Evolutionary conservation across 53 echinoderm and acorn worm species (phyloP), one percentile per base, ranked within the genome.

Genomic region (Apostichopus leukothele): DNA sequence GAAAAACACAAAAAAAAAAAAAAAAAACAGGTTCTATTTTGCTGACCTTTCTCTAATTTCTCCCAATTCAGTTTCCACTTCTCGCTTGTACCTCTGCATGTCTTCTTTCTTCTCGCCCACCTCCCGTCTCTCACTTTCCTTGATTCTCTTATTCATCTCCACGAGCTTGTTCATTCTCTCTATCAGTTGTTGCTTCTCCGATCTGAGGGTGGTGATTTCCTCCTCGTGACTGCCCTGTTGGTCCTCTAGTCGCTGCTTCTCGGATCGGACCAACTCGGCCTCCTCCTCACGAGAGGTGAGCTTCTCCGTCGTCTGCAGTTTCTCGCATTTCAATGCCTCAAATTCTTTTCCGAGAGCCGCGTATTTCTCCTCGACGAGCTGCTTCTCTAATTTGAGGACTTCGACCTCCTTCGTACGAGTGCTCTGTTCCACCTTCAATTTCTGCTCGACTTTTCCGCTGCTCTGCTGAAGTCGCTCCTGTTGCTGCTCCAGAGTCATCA

Each of bases 101-200:
- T 89, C 86, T 21, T 60, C 77, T 7, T 77, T 27, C 67, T 89
- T 85, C 57, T 71, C 73, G 78, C 89, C 89, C 53, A 89, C 75
- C 5, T 76, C 76, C 50, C 25, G 25, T 75, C 19, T 74, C 6
- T 89, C 76, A 50, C 67, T 84, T 12, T 89, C 88, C 68, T 89
- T 88, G 22, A 75, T 76, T 74, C 66, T 83, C 52, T 83, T 52
- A 50, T 91, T 88, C 76, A 88, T 74, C 91, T 91, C 84, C 52
- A 89, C 74, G 51, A 89, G 71, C 76, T 84, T 75, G 5, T 87
- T 85, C 67, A 85, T 85, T 59, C 61, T 85, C 85, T 59, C 63
- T 21, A 67, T 67, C 85, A 66, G 85, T 67, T 85, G 84, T 59
- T 85, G 67, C 61, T 85, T 85, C 85, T 85, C 67, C 50, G 26